These are phyloP conservation scores for Noctua pronuba DNA, from an alignment of 2,888 invertebrate species.

Conservation along the genomic window DNA sequence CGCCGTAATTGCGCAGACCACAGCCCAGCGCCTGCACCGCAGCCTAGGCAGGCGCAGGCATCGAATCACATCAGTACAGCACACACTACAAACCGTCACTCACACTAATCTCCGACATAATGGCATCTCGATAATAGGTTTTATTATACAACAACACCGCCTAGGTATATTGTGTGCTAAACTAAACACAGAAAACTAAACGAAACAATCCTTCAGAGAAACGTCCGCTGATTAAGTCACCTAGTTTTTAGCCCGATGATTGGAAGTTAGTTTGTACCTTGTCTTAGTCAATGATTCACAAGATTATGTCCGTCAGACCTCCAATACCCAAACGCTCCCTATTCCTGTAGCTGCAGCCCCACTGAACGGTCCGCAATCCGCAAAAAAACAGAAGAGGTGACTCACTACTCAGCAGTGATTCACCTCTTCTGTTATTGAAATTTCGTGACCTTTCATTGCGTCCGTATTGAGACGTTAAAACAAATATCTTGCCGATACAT, in stretches of 20 bases:
- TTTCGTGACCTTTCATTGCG: constrained; percentile 70
- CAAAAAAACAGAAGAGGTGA: no score
- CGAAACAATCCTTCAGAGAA: constrained; percentile 45
- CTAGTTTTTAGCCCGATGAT: background rate
- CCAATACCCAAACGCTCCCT: background rate
- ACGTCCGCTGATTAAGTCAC: constrained; percentile 35
- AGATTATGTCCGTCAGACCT: constrained; percentile 19
- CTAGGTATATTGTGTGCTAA: constrained; percentile 41
- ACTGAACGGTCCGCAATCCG: constrained; percentile 52
- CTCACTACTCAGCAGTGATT: constrained; percentile 72
- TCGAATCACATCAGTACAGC: constrained; percentile 11
- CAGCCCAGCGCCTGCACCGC: background rate
- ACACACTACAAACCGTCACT: constrained; percentile 27
- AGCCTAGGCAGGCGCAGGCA: background rate
- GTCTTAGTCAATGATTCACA: constrained; percentile 1
- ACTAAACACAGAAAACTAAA: constrained; percentile 45
- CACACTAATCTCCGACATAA: constrained; percentile 44
- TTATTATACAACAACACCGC: constrained; percentile 43
- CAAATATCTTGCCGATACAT: constrained; percentile 63
- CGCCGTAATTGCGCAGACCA: constrained; percentile 28
- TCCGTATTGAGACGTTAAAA: constrained; percentile 64
- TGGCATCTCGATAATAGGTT: constrained; percentile 50
- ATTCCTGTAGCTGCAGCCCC: constrained; percentile 8
- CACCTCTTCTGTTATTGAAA: constrained; percentile 68
- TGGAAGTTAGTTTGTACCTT: background rate